Conservation (phyloP, 2,888 invertebrate genomes). For the Andrena trimmerana region DNA sequence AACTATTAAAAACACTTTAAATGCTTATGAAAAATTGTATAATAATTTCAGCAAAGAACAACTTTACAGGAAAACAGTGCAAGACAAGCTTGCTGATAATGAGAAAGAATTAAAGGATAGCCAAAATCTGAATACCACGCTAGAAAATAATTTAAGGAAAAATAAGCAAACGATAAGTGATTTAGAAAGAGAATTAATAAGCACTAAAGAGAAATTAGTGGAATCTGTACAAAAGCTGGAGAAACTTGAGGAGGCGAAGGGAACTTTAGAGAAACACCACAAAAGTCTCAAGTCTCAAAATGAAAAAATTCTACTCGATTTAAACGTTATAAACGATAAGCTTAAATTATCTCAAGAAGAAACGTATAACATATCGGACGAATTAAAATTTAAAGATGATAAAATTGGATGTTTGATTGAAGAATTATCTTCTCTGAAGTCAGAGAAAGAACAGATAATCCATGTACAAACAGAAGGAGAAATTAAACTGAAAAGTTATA, state of each 20-base stretch:
- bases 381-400: constrained; percentile 53
- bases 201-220: constrained; percentile 53
- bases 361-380: constrained; percentile 31
- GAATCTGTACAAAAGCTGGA: constrained; percentile 18
- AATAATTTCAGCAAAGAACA: constrained; percentile 35
- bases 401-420: constrained; percentile 42
- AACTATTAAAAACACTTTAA: constrained; percentile 23
- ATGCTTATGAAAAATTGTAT: constrained; percentile 30
- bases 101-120: constrained; percentile 37
- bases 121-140: constrained; percentile 26
- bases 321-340: constrained; percentile 41
- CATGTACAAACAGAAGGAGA: constrained; percentile 21
- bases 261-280: constrained; percentile 31
- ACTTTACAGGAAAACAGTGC: constrained; percentile 28
- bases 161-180: constrained; percentile 27
- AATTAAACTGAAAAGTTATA: constrained; percentile 14
- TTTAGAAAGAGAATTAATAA: constrained; percentile 43
- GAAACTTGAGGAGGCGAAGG: constrained; percentile 29
- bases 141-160: constrained; percentile 49
- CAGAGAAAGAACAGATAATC: constrained; percentile 51
- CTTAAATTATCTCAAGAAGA: constrained; percentile 44
- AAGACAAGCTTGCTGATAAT: constrained; percentile 40
- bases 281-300: constrained; percentile 41
- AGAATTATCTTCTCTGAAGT: constrained; percentile 51
- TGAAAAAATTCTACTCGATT: constrained; percentile 42